Evolutionary conservation across 2,797 vertebrate genomes (phyloP).

Genomic region (Manis crassicaudata): DNA sequence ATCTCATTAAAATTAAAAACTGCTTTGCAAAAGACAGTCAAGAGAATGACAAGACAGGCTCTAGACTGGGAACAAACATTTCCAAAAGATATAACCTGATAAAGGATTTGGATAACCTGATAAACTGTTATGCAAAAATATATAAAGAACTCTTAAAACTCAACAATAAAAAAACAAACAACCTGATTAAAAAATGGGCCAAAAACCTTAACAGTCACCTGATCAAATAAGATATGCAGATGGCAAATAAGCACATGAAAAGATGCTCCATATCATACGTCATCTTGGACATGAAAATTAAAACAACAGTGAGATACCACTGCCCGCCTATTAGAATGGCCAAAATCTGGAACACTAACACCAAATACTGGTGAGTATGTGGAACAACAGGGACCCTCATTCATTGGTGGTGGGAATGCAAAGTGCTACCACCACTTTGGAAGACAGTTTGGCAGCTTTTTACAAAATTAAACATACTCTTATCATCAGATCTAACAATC

Average conservation of each 20-base stretch:
- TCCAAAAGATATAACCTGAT: not conserved
- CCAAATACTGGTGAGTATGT: not conserved
- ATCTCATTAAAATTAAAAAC: not conserved
- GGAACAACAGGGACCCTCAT: not conserved
- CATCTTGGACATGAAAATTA: not conserved
- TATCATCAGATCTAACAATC: not conserved
- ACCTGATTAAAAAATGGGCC: not conserved
- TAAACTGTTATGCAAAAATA: not conserved
- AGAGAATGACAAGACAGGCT: not conserved
- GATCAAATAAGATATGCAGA: not conserved
- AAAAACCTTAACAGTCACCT: not conserved
- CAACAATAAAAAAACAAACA: not conserved
- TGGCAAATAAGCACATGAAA: not conserved
- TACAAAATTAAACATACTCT: not conserved
- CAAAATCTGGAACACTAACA: not conserved
- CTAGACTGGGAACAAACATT: not conserved
- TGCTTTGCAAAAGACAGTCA: not conserved
- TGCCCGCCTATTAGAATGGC: too few relatives aligned
- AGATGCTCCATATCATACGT: not conserved
- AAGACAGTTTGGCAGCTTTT: not conserved
- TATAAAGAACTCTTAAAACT: not conserved
- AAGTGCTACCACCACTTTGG: not conserved
- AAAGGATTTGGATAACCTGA: not conserved
- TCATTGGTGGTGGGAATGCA: not conserved
- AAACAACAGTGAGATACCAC: not conserved